A percentile compares a stretch with the other conserved stretches of the same genome.
phyloP scores from a whole-genome alignment of 2,888 invertebrate genomes.

The Lithophane socia region DNA sequence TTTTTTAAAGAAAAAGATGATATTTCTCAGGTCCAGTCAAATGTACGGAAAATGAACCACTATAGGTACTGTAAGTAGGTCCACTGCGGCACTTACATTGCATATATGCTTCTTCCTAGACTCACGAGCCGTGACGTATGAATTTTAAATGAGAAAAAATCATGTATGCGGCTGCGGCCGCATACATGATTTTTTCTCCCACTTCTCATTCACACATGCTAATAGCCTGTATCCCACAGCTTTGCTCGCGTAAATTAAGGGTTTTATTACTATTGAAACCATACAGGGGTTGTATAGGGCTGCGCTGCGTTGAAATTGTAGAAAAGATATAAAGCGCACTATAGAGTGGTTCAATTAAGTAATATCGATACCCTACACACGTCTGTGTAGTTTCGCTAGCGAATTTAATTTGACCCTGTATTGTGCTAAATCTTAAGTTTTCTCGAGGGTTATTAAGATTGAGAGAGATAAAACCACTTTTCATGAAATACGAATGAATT shows the following conservation, averaged over 20 bases:
- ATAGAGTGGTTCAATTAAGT: too few species aligned
- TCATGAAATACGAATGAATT: neutral
- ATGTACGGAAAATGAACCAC: neutral
- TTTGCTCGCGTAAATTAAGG: constrained; percentile 28
- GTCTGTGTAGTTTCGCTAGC: too few species aligned
- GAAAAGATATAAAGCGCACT: neutral
- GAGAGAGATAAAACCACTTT: neutral
- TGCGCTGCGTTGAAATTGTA: neutral
- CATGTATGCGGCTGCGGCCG: neutral
- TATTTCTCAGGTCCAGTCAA: neutral
- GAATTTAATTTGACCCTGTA: too few species aligned
- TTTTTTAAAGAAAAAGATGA: neutral
- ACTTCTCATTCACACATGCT: constrained; percentile 33
- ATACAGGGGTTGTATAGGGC: neutral
- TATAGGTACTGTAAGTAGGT: constrained; percentile 4
- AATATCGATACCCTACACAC: too few species aligned
- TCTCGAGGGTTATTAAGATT: too few species aligned
- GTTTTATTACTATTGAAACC: constrained; percentile 32
- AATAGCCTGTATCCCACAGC: constrained; percentile 16
- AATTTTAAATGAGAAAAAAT: constrained; percentile 30
- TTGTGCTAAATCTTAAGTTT: neutral
- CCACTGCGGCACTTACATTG: constrained; percentile 10
- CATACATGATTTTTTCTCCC: constrained; percentile 42
- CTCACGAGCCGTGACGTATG: constrained; percentile 32
- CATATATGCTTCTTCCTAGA: neutral